Evolutionary conservation across 2,888 invertebrate genomes (phyloP).

Genomic region (Ophonus ardosiacus): DNA sequence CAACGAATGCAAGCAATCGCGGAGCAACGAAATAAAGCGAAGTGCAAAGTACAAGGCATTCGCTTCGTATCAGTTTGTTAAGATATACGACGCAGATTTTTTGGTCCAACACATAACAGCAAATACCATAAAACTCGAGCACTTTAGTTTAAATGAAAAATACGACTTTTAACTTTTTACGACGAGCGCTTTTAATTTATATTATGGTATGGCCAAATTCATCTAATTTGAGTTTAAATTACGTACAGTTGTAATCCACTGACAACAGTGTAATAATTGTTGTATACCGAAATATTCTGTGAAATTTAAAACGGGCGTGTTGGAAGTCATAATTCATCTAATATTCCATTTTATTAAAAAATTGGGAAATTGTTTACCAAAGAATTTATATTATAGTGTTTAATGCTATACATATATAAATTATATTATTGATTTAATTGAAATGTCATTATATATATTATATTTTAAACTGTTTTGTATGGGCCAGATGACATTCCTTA

Average conservation of each 20-base stretch:
- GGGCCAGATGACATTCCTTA: no score
- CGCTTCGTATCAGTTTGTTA: slow-evolving; percentile 40
- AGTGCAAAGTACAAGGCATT: slow-evolving; percentile 33
- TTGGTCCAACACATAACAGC: slow-evolving; percentile 29
- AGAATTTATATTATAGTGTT: no score
- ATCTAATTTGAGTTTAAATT: not conserved
- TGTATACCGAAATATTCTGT: no score
- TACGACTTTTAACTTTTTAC: slow-evolving; percentile 10
- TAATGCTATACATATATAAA: no score
- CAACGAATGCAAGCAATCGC: slow-evolving; percentile 24
- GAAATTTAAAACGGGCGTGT: no score
- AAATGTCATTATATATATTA: no score
- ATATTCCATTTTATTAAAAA: no score
- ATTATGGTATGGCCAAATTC: not conserved
- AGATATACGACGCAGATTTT: slow-evolving; percentile 41
- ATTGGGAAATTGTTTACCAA: no score
- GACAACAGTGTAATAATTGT: not conserved
- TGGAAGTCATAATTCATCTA: no score
- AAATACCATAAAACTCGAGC: slow-evolving; percentile 29
- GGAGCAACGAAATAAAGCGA: slow-evolving; percentile 36
- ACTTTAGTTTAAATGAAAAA: slow-evolving; percentile 38
- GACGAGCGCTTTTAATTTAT: not conserved
- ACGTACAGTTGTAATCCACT: not conserved
- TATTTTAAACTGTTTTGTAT: no score
- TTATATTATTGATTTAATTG: no score